Conservation (phyloP, 2,888 invertebrate species). For the Drosophila yooni region DNA sequence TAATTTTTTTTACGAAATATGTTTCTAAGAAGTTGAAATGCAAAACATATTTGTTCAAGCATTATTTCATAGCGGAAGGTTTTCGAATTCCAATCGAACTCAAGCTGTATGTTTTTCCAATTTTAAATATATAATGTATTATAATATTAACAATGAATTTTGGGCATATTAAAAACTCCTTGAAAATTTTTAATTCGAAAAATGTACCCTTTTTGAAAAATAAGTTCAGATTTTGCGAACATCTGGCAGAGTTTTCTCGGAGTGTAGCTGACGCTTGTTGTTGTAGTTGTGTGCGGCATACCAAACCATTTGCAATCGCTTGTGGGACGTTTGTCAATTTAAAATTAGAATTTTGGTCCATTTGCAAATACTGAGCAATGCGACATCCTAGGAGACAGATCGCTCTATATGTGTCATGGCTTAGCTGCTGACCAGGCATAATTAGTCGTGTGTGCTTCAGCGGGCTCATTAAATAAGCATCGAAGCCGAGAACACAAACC, state of each 20-base stretch:
- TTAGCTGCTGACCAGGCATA: slow-evolving; percentile 52
- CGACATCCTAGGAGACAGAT: slow-evolving; percentile 17
- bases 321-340: slow-evolving; percentile 53
- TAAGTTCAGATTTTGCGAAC: neutral
- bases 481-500: slow-evolving; percentile 22
- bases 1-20: neutral
- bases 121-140: neutral
- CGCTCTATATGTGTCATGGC: slow-evolving; percentile 7
- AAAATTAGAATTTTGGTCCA: slow-evolving; percentile 56
- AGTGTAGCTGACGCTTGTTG: slow-evolving; percentile 27
- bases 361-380: slow-evolving; percentile 33
- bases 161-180: neutral
- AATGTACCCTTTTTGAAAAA: neutral
- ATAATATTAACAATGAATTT: neutral
- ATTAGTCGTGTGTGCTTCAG: slow-evolving; percentile 47
- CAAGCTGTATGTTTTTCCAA: neutral
- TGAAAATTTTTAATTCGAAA: neutral
- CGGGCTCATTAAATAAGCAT: slow-evolving; percentile 61
- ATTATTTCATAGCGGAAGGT: neutral
- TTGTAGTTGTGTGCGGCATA: slow-evolving; percentile 55
- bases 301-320: slow-evolving; percentile 5
- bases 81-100: neutral
- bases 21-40: neutral
- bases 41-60: neutral
- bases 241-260: neutral